Evolutionary conservation across 2,797 vertebrate genomes (phyloP).

Genomic region (Microchirus variegatus): DNA sequence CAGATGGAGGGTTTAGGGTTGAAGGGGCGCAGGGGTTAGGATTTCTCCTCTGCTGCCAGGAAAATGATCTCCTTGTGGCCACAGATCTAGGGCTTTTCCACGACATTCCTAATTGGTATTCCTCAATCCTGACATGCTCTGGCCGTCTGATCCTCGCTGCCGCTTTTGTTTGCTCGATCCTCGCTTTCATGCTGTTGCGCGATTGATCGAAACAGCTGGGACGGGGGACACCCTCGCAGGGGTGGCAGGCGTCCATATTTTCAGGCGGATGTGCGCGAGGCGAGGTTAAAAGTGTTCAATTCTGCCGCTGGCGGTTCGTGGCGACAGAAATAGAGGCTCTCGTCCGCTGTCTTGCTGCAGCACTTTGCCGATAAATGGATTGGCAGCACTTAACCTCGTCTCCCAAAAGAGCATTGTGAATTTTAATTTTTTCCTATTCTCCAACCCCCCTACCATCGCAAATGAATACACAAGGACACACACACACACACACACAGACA

Average conservation of each 20-base stretch:
- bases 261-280: conserved; percentile 10
- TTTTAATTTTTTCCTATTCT: conserved; percentile 61
- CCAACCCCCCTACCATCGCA: conserved; percentile 15
- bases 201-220: conserved; percentile 56
- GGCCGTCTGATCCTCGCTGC: conserved; percentile 46
- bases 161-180: conserved; percentile 27
- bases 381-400: conserved; percentile 72
- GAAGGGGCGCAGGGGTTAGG: conserved; percentile 70
- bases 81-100: conserved; percentile 63
- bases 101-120: conserved; percentile 67
- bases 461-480: conserved; percentile 53
- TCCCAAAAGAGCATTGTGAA: conserved; percentile 66
- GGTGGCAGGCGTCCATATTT: not conserved
- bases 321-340: conserved; percentile 15
- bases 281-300: not conserved
- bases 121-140: conserved; percentile 52
- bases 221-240: conserved; percentile 3
- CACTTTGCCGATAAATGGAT: conserved; percentile 71
- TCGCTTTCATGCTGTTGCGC: not conserved
- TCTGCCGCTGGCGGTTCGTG: conserved; percentile 8
- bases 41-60: conserved; percentile 65
- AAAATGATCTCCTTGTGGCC: conserved; percentile 74
- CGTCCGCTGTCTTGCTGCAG: conserved; percentile 27
- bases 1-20: conserved; percentile 74
- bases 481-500: conserved; percentile 28